These are phyloP conservation scores for Cephalopachus bancanus DNA, from an alignment of 2,797 vertebrate genomes.

Conservation along the genomic window DNA sequence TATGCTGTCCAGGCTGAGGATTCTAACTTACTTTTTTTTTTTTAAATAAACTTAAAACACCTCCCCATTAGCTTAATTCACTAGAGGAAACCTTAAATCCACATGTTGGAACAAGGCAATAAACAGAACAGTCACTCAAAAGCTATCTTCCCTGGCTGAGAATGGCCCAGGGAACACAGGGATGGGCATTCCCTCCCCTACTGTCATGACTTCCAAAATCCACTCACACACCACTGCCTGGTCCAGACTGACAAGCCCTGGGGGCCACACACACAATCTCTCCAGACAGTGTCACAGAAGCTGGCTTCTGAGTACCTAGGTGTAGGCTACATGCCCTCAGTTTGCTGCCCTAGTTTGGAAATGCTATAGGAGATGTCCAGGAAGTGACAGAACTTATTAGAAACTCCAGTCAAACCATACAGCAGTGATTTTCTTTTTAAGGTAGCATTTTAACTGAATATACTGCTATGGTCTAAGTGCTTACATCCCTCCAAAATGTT, in stretches of 20 bases:
- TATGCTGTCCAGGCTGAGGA: too few species aligned
- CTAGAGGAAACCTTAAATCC: background rate
- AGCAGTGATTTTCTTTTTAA: background rate
- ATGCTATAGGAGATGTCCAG: background rate
- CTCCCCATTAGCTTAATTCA: background rate
- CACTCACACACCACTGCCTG: background rate
- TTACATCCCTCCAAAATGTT: background rate
- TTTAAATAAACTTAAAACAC: background rate
- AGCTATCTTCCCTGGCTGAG: background rate
- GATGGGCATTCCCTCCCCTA: background rate
- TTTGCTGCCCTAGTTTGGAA: background rate
- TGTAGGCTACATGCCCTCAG: too few species aligned
- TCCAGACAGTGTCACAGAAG: accelerated
- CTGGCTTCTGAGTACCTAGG: background rate
- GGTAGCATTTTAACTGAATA: background rate
- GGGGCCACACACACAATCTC: background rate
- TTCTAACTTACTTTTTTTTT: background rate
- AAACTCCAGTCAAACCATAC: background rate
- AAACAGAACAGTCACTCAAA: background rate
- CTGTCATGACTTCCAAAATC: background rate
- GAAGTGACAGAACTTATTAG: background rate
- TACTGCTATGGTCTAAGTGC: background rate
- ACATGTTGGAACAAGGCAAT: background rate
- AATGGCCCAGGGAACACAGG: background rate
- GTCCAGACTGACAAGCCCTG: background rate